Base-by-base conservation (phyloP, 2,797 vertebrate genomes). In the Philypnodon macrostomus region DNA sequence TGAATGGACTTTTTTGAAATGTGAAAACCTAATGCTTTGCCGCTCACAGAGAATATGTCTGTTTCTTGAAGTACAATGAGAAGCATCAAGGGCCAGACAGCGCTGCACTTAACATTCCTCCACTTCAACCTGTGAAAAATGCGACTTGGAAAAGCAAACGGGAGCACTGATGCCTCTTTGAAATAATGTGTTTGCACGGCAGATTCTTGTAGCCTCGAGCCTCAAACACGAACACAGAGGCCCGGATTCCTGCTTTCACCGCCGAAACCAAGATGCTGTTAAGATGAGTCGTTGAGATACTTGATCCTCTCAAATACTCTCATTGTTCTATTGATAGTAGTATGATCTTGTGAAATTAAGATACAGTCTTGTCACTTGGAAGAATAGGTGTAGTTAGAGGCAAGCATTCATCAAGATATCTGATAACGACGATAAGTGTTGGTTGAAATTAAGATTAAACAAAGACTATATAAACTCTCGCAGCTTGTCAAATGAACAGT, bases 21-120 rank as follows among this genome's bases (percentile, higher is more conserved):
- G 11, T 39, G 12, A 7, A 27, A 33, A 2, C 29, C 13, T 11
- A 35, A 47, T 32, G 30, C 3, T 35, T 50, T 14, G 35, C 34
- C 16, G 33, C 10, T 40, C 19, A 32, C 42, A 45, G 10, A 21
- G 14, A n/a, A 35, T 8, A 0, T 11, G 17, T 16, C 2, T 56
- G 24, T 45, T 46, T 21, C 12, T 47, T 10, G n/a, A 27, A 36
- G 7, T 0, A 32, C 16, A 36, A 32, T n/a, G n/a, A 14, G 7
- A 30, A 15, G 30, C 15, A 15, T 18, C 7, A 9, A 17, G 15
- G n/a, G 46, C 19, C 35, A 15, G n/a, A 47, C 15, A n/a, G 8
- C 27, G 5, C 40, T 38, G 47, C 53, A 33, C 47, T 69, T 58
- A 23, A 75, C 67, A 63, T 65, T 73, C 62, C 52, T 14, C 17